These are phyloP conservation scores for Grantiella picta DNA, from an alignment of 2,113 vertebrate genomes.

Conservation along the genomic window DNA sequence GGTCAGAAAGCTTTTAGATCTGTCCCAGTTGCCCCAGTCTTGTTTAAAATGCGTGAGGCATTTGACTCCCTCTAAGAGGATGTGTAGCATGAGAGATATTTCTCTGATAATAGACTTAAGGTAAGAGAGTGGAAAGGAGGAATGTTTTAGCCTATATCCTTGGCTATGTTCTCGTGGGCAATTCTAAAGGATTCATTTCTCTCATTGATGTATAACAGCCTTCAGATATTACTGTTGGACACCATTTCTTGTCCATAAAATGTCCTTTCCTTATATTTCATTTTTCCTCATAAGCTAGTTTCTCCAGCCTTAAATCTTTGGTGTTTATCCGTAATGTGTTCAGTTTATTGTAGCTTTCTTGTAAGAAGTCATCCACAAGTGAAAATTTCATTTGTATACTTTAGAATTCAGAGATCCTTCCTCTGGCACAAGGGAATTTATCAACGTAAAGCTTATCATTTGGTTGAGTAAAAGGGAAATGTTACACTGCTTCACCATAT, in stretches of 20 bases:
- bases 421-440: neutral
- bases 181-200: conserved; percentile 34
- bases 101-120: conserved; percentile 20
- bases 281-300: conserved; percentile 10
- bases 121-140: conserved; percentile 10
- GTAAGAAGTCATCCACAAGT: neutral
- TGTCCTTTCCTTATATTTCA: neutral
- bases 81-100: neutral
- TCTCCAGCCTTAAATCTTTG: neutral
- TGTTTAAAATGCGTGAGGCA: conserved; percentile 29
- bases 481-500: neutral
- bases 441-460: neutral
- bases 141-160: neutral
- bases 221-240: conserved; percentile 1
- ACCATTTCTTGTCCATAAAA: conserved; percentile 8
- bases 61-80: conserved; percentile 13
- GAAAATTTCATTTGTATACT: neutral
- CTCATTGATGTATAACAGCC: conserved; percentile 20
- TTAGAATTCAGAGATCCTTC: neutral
- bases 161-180: conserved; percentile 26
- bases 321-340: neutral
- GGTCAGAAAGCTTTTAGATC: conserved; percentile 1
- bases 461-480: neutral
- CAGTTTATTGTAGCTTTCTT: neutral
- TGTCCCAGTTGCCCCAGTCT: neutral